phyloP scores from a whole-genome alignment of 2,113 vertebrate species.

The Emydocephalus ijimae region DNA sequence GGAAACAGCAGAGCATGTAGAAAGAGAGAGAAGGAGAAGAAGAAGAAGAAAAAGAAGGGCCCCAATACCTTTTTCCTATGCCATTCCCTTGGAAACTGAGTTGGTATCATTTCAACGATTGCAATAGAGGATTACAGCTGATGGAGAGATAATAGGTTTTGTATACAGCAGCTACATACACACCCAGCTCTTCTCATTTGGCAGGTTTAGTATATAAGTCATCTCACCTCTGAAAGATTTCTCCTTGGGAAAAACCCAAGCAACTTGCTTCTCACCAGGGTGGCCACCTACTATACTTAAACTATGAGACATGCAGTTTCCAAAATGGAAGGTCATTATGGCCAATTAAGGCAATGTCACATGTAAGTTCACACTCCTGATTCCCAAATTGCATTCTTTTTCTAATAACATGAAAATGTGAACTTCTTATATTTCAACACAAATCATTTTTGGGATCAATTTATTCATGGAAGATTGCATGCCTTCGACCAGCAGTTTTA shows the following conservation, averaged over 20 bases:
- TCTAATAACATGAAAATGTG: slow-evolving; percentile 23
- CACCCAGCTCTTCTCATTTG: slow-evolving; percentile 55
- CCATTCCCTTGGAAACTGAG: slow-evolving; percentile 31
- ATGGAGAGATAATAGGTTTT: slow-evolving; percentile 51
- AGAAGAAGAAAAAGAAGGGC: not conserved
- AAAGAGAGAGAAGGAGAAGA: not conserved
- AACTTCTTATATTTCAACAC: not conserved
- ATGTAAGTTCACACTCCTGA: not conserved
- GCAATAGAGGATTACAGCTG: slow-evolving; percentile 38
- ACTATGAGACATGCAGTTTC: slow-evolving; percentile 7
- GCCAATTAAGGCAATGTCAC: not conserved
- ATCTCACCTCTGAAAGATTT: slow-evolving; percentile 31
- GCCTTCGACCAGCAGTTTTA: not conserved
- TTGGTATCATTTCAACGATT: slow-evolving; percentile 43
- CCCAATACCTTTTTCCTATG: slow-evolving; percentile 3
- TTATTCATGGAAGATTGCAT: not conserved
- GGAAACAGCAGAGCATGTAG: slow-evolving; percentile 15
- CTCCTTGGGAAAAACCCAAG: slow-evolving; percentile 30
- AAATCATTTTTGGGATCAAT: not conserved
- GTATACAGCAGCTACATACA: slow-evolving; percentile 42
- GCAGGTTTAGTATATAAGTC: slow-evolving; percentile 46
- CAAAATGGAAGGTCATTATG: slow-evolving; percentile 4
- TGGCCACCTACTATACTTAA: slow-evolving; percentile 20
- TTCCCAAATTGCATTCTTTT: slow-evolving; percentile 18
- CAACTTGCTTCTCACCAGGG: slow-evolving; percentile 33